These are phyloP conservation scores for Epizoanthus stellaris DNA, from an alignment of 92 coral and sea anemone genomes.

Conservation along the genomic window DNA sequence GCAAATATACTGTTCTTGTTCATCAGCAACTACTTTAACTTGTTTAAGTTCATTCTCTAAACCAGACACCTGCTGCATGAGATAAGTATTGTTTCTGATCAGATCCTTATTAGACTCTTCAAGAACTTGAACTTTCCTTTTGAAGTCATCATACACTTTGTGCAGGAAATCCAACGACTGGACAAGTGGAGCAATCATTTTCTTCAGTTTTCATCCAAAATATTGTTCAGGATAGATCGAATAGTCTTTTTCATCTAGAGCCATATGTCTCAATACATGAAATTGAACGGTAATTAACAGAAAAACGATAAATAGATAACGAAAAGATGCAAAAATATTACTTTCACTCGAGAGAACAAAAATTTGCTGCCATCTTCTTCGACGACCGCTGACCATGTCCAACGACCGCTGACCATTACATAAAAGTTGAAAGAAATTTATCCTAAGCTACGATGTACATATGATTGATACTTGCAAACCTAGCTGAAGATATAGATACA, in stretches of 20 bases:
- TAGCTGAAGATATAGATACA: no score
- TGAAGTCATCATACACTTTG: neutral
- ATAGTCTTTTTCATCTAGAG: neutral
- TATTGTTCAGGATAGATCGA: neutral
- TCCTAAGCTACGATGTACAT: no score
- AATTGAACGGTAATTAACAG: no score
- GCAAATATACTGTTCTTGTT: neutral
- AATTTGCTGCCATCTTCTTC: no score
- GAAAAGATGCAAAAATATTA: no score
- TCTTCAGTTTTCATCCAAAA: neutral
- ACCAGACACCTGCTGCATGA: neutral
- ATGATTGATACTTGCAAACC: no score
- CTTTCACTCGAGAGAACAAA: no score
- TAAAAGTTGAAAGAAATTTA: no score
- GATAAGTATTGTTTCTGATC: neutral
- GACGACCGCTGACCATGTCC: no score
- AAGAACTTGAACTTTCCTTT: neutral
- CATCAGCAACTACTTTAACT: neutral
- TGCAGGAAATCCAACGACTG: neutral
- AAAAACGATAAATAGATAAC: no score
- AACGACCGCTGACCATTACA: no score
- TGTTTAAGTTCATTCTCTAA: neutral
- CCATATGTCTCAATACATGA: neutral
- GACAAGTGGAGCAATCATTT: neutral
- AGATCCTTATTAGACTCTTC: neutral